Base-by-base conservation (phyloP, 2,113 vertebrate genomes). In the Himantopus leucocephalus region DNA sequence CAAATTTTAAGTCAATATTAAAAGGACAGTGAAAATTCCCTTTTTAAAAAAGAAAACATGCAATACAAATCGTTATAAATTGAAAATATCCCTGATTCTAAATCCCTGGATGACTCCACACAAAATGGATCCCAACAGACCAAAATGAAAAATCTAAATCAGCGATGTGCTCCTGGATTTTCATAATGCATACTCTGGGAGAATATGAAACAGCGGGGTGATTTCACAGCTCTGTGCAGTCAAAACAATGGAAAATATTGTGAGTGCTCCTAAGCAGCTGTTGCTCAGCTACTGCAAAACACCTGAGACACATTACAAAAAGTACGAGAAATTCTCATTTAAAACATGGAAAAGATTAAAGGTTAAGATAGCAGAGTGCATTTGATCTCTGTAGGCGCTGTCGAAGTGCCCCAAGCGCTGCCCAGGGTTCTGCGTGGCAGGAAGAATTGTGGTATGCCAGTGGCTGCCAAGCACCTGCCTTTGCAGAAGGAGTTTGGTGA, bases 281-380 rank as follows among this genome's bases (percentile, higher is more conserved):
- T 84, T 94, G 76, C 83, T 96, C 45, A 89, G 85, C 55, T 96
- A 90, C 95, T 86, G 50, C 79, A 94, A 96, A 95, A 91, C 73
- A 83, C 82, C 71, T 85, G 82, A 75, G 43, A 43, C 37, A 88
- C 55, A 37, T 73, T 86, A 66, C 10, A 48, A 56, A 90, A 73
- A 62, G 15, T 41, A 63, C 32, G n/a, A 67, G 41, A 74, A 80
- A 76, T 66, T 77, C 34, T 66, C 20, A 74, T 35, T 73, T 88
- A 55, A 83, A 92, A 76, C 22, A 45, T 16, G 71, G 71, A 53
- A 68, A 79, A 72, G 9, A 88, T 60, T 71, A 85, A 72, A 9
- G 13, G 43, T 47, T 55, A 37, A 76, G 63, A 39, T 37, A 24
- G 17, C 20, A 70, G 56, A 50, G 32, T 55, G 8, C 29, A 70